These are phyloP conservation scores for Poecilia wingei DNA, from an alignment of 2,797 vertebrate species.

Conservation along the genomic window DNA sequence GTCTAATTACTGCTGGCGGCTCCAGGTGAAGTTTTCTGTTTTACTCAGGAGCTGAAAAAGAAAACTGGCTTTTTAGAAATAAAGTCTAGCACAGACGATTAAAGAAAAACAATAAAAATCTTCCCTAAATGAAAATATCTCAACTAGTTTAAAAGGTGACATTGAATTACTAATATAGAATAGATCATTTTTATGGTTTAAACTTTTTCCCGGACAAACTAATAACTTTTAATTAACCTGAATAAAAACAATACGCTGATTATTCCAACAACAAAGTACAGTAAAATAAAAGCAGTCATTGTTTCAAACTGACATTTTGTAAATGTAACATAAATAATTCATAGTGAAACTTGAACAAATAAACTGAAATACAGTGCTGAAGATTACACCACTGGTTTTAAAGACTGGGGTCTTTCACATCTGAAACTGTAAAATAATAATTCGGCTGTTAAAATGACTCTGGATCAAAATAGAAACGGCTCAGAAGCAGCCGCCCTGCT, in stretches of 20 bases:
- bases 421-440: not conserved
- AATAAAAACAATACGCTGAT: not conserved
- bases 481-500: slow-evolving; percentile 11
- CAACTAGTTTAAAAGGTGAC: not conserved
- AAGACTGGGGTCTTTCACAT: not conserved
- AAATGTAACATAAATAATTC: not conserved
- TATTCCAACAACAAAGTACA: not conserved
- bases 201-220: not conserved
- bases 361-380: not conserved
- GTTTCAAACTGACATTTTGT: not conserved
- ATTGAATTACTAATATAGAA: not conserved
- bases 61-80: not conserved
- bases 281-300: not conserved
- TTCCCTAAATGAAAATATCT: not conserved
- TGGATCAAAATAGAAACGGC: not conserved
- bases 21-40: not conserved
- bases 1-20: not conserved
- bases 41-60: not conserved
- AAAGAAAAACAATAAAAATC: not conserved
- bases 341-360: not conserved
- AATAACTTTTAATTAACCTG: not conserved
- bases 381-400: not conserved
- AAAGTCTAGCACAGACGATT: not conserved
- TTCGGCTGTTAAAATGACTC: not conserved
- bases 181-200: not conserved